phyloP scores from a whole-genome alignment of 1,140 invertebrate species.

The Ceratina calcarata region DNA sequence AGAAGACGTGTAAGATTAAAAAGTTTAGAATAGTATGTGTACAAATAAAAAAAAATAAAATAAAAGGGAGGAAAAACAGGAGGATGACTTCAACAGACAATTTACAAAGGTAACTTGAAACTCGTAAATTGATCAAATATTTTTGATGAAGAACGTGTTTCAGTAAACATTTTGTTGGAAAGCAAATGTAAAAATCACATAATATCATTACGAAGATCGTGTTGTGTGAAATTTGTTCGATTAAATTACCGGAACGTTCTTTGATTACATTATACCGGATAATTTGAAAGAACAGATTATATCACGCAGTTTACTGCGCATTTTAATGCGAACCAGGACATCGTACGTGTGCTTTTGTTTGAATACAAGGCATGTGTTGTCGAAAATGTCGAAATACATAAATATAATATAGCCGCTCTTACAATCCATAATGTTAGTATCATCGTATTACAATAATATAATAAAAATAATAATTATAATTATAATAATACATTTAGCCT shows the following conservation, averaged over 20 bases:
- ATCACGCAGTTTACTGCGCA: neutral
- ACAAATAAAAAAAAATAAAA: constrained; percentile 46
- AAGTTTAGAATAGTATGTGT: constrained; percentile 24
- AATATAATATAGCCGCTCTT: constrained; percentile 73
- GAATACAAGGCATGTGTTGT: constrained; percentile 53
- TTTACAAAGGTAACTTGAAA: constrained; percentile 34
- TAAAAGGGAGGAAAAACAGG: constrained; percentile 31
- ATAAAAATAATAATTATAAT: constrained; percentile 66
- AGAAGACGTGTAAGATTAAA: constrained; percentile 31
- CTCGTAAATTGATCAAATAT: constrained; percentile 13
- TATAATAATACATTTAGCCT: constrained; percentile 73
- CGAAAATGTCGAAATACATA: constrained; percentile 70
- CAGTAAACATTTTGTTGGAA: constrained; percentile 9
- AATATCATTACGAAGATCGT: constrained; percentile 4
- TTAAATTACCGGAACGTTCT: constrained; percentile 36
- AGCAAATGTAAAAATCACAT: constrained; percentile 6
- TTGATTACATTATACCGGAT: constrained; percentile 13
- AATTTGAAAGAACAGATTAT: constrained; percentile 15
- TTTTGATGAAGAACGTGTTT: constrained; percentile 13
- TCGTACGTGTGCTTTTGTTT: constrained; percentile 40
- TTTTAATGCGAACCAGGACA: constrained; percentile 29
- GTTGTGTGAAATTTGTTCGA: constrained; percentile 36
- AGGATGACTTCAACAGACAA: constrained; percentile 10
- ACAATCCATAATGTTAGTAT: constrained; percentile 73
- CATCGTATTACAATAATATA: constrained; percentile 72